Evolutionary conservation across 2,797 vertebrate genomes (phyloP).

Genomic region (Hypotaenidia philippensis): DNA sequence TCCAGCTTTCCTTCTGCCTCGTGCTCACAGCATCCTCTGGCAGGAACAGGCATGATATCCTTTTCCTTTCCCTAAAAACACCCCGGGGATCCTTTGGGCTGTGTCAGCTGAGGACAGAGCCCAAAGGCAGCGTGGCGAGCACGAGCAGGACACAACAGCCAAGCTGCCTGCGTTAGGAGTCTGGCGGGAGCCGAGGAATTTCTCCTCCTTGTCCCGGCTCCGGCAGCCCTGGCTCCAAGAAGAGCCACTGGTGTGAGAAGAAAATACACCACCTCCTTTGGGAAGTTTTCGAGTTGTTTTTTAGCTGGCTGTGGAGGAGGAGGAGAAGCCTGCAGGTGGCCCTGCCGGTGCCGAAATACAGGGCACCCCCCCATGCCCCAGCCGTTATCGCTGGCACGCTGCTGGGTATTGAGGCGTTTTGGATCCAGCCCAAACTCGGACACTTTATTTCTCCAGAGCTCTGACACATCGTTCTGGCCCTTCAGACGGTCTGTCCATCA

Average conservation of each 20-base stretch:
- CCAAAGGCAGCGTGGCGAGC: not conserved
- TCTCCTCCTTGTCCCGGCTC: not conserved
- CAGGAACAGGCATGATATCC: rapidly evolving
- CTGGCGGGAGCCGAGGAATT: slow-evolving; percentile 37
- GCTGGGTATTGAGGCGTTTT: not conserved
- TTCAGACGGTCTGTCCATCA: not conserved
- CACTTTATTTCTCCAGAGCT: not conserved
- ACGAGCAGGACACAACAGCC: not conserved
- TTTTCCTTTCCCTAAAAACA: not conserved
- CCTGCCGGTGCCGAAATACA: slow-evolving; percentile 7
- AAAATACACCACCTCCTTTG: not conserved
- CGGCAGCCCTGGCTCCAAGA: not conserved
- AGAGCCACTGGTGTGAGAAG: not conserved
- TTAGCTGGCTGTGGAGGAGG: not conserved
- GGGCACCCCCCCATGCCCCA: rapidly evolving
- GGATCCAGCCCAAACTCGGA: not conserved
- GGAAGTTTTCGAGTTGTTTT: not conserved
- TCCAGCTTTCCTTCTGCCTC: not conserved
- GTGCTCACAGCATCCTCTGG: too few species aligned
- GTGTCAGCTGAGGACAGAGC: slow-evolving; percentile 17
- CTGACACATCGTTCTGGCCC: not conserved
- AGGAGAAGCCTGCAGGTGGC: slow-evolving; percentile 49
- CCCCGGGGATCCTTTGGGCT: not conserved
- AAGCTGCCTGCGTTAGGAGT: not conserved
- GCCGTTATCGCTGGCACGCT: not conserved